Base-by-base conservation (phyloP, 2,888 invertebrate genomes). In the Abrostola triplasia region DNA sequence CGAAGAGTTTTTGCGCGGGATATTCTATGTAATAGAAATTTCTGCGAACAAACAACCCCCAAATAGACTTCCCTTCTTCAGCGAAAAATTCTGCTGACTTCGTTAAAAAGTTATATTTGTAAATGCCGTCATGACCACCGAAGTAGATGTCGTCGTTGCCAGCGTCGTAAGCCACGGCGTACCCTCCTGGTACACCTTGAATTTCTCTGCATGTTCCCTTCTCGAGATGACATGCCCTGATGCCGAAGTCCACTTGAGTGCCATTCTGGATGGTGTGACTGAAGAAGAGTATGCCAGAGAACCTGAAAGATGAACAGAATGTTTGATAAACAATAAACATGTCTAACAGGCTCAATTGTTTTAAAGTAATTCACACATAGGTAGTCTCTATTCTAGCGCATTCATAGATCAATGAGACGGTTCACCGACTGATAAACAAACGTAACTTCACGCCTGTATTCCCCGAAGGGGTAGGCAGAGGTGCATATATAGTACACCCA, bases 11-110 rank as follows among this genome's bases (percentile, higher is more conserved):
- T 48, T 93, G 93, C 0, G 77, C 73, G 0, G 93, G 93, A 55
- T 93, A 93, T 40, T 90, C 87, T n/a, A 93, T 92, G 66, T 92
- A 93, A 60, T 92, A 93, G 57, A 93, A 92, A 54, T 92, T 87
- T 66, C 81, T 84, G 44, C 87, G 84, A 0, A 93, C 83, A 55
- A 90, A 92, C 36, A 93, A 48, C 0, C 81, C 86, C 93, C 93
- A 93, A 6, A 93, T 88, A 1, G 92, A 92, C 61, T 87, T 91
- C 1, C 91, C 92, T 66, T 87, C 82, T 81, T 92, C 92, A 0
- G 86, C 88, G 70, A 92, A 93, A 59, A 86, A 92, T 8, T 92
- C 91, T 0, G 92, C 93, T 35, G 79, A 51, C 71, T 86, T 88
- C 0, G 87, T 88, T 0, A 90, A 61, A 63, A 92, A 92, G 59